Evolutionary conservation across 2,797 vertebrate species (phyloP), one percentile per base, ranked within the genome.

Genomic region (Spinus pinus): DNA sequence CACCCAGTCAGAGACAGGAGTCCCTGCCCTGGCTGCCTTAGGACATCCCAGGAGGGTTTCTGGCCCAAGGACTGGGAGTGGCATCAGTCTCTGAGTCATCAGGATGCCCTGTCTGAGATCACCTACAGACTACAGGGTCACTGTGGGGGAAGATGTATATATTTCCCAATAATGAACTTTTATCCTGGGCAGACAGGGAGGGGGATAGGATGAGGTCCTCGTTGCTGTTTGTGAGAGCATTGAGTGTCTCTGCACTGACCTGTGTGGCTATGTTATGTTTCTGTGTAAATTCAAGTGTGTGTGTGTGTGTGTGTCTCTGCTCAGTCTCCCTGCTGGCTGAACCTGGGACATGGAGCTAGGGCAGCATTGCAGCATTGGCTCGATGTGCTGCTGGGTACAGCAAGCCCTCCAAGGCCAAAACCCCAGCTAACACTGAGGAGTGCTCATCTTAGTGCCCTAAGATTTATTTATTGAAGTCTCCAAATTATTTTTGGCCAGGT

Each of bases 381-480:
- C 6, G 33, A 0, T 22, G 1, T 5, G 7, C 23, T 67, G 37
- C 28, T 58, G 46, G 22, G 16, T 56, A 18, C 10, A 67, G 14
- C 31, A 41, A 70, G 11, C 6, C 9, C 30, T 74, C 7, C 18
- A 33, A 44, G 28, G 18, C 16, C 50, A 49, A 44, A 74, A 23
- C 5, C 2, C 31, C 56, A 49, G 23, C 14, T 6, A 64, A 9
- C 4, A 17, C 10, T 28, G 8, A 73, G 13, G 11, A 12, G 6
- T 31, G n/a, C 28, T 62, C 17, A 16, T 44, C 53, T 91, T 91
- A 2, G 1, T 78, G 51, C 61, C 74, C 41, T 70, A 61, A 80
- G 54, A 22, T 92, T 89, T 93, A 56, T 71, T 81, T 72, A 86
- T 41, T 91, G 39, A 91, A 71, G 73, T 77, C 64, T 67, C 16